phyloP scores from a whole-genome alignment of 2,113 vertebrate genomes.

The Ciconia stormi region DNA sequence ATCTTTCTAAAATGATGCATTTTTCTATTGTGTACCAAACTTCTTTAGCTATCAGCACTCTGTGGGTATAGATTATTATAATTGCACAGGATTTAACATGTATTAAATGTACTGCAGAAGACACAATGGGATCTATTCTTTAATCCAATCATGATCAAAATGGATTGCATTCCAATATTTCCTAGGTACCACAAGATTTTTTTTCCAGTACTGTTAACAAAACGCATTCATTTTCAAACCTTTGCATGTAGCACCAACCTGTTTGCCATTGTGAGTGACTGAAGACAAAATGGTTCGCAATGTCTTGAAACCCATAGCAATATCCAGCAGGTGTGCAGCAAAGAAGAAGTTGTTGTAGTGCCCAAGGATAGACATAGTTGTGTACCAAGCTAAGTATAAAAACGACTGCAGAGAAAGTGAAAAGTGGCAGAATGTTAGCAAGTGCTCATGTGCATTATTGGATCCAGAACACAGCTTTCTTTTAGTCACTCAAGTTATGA shows the following conservation, averaged over 20 bases:
- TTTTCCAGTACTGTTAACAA: background rate
- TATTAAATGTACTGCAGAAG: background rate
- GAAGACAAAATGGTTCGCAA: constrained; percentile 95
- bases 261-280: constrained; percentile 98
- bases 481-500: background rate
- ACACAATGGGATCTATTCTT: background rate
- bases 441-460: background rate
- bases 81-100: background rate
- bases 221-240: background rate
- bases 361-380: constrained; percentile 96
- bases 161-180: background rate
- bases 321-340: constrained; percentile 94
- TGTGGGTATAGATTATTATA: background rate
- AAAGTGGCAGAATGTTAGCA: background rate
- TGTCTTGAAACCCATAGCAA: constrained; percentile 99
- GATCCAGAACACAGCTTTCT: background rate
- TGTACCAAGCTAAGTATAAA: constrained; percentile 96
- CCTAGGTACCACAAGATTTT: background rate
- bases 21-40: background rate
- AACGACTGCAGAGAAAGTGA: constrained; percentile 82
- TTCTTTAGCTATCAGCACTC: background rate
- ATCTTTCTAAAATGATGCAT: background rate
- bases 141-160: background rate
- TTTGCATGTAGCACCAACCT: constrained; percentile 74
- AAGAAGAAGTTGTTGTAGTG: constrained; percentile 99